Conservation (phyloP, 2,888 invertebrate genomes). For the Tuta absoluta region DNA sequence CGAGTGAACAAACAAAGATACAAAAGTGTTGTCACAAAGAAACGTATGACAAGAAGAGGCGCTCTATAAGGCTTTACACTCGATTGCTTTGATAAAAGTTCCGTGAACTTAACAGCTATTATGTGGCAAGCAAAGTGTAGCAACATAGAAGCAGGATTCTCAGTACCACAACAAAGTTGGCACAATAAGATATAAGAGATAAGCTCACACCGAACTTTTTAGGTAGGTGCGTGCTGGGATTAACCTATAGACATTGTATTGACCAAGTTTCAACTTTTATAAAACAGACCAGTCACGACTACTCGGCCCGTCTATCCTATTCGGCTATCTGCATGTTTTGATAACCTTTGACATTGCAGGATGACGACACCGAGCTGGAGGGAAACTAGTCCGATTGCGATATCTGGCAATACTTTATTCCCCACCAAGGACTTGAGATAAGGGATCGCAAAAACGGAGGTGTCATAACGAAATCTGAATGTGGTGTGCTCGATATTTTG, state of each 20-base stretch:
- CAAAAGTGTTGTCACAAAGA: background rate
- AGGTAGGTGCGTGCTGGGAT: conserved; percentile 10
- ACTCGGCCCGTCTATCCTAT: conserved; percentile 31
- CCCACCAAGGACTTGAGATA: conserved; percentile 67
- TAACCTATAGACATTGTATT: conserved; percentile 17
- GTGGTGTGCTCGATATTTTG: background rate
- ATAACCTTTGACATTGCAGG: conserved; percentile 63
- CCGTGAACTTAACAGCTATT: background rate
- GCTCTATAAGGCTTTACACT: background rate
- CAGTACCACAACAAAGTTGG: background rate
- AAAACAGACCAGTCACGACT: conserved; percentile 34
- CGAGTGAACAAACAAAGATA: background rate
- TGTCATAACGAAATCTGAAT: conserved; percentile 58
- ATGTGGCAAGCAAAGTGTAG: background rate
- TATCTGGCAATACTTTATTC: conserved; percentile 38
- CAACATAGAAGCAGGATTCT: conserved; percentile 2
- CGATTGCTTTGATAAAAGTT: conserved; percentile 1
- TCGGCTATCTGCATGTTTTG: conserved; percentile 49
- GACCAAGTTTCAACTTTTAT: conserved; percentile 13
- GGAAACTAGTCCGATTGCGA: conserved; percentile 61
- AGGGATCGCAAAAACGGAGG: conserved; percentile 62
- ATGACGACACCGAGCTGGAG: conserved; percentile 55
- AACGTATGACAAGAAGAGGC: background rate
- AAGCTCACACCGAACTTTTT: conserved; percentile 3
- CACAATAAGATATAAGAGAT: conserved; percentile 16